Evolutionary conservation across 2,797 vertebrate species (phyloP), one percentile per base, ranked within the genome.

Genomic region (Melanotaenia boesemani): DNA sequence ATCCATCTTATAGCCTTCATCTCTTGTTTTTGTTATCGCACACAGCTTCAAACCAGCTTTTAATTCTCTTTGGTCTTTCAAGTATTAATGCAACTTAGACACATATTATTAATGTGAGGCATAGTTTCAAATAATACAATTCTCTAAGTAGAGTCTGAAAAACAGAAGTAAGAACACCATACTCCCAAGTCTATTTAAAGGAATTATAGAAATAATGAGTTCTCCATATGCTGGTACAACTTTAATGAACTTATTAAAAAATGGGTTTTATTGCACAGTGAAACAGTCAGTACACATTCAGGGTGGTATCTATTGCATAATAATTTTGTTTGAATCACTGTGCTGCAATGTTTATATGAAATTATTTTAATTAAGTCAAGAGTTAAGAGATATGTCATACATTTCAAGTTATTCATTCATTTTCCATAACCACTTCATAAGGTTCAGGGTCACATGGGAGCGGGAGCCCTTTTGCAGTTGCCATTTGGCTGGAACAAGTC

Each of bases 171-270:
- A 83, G 66, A 71, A 69, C 63, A 36, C 46, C 20, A 30, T 18
- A 62, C 71, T 81, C 72, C 70, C 77, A 60, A 67, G 67, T 86
- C 72, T 76, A 85, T 67, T 66, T 78, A 48, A 58, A 67, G 66
- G 77, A 81, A 70, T 80, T 73, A 68, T 32, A 74, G 75, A 72
- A 86, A 70, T 86, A 81, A 86, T 80, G 67, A 82, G 66, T 52
- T 65, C 70, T 79, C 58, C 80, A 72, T 80, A 80, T 77, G 78
- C 69, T 77, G 79, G 71, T 64, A 64, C 83, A 63, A 77, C 72
- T 89, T 86, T 85, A 88, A 85, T 87, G 71, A 86, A 84, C 68
- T 81, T 72, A 32, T 63, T 41, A 59, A 69, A 76, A 67, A 80
- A 79, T 34, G n/a, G 65, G 13, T 73, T 76, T 86, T 72, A 74